Percentiles rank a stretch among this genome's conserved stretches.
phyloP scores from a whole-genome alignment of 2,113 vertebrate genomes.

The Pogona vitticeps region DNA sequence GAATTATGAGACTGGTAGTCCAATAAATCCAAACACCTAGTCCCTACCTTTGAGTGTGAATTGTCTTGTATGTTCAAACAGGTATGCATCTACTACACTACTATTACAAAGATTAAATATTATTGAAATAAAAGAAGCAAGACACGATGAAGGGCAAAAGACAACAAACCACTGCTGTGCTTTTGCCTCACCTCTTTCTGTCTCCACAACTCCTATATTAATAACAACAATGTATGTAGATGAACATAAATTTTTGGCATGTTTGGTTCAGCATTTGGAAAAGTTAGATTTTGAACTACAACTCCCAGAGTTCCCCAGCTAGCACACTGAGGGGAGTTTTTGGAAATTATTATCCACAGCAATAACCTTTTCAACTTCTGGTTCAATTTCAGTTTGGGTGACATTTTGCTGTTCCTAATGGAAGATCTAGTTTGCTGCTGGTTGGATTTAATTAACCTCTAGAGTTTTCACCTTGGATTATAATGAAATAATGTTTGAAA shows the following conservation, averaged over 20 bases:
- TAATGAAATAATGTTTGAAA: not conserved
- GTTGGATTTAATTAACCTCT: no score
- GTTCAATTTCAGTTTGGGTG: not conserved
- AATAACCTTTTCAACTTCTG: not conserved
- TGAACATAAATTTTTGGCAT: no score
- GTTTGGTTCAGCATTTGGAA: no score
- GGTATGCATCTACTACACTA: not conserved
- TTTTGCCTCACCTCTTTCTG: not conserved
- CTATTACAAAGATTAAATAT: not conserved
- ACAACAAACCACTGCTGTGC: not conserved
- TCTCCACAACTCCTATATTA: not conserved
- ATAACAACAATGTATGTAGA: not conserved
- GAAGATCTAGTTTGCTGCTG: not conserved
- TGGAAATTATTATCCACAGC: not conserved
- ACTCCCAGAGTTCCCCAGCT: no score
- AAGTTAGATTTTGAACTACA: no score
- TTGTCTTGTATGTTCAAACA: not conserved
- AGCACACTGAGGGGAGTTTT: not conserved
- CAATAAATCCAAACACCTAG: no score
- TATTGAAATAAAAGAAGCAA: not conserved
- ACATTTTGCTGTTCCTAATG: not conserved
- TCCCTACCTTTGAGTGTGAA: not conserved
- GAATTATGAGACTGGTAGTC: no score
- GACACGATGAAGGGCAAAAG: not conserved
- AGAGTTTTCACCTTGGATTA: no score